Percentiles rank a stretch among this genome's conserved stretches.
These are phyloP conservation scores for Thelaira solivaga DNA, from an alignment of 2,888 invertebrate species.

Conservation along the genomic window DNA sequence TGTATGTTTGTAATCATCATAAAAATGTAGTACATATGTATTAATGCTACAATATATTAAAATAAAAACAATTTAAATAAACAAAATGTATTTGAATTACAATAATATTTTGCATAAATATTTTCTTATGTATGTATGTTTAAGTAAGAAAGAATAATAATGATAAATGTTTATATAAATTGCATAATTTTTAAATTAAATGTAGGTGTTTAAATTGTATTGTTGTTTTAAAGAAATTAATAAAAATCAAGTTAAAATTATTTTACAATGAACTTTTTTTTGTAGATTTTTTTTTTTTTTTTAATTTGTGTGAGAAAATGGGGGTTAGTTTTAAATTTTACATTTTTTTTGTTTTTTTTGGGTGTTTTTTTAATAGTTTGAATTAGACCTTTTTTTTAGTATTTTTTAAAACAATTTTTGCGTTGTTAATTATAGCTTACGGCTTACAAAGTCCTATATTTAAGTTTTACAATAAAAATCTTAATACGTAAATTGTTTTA, in stretches of 20 bases:
- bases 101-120: slow-evolving; percentile 59
- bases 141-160: slow-evolving; percentile 44
- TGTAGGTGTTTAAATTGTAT: slow-evolving; percentile 21
- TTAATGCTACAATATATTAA: slow-evolving; percentile 63
- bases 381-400: slow-evolving; percentile 30
- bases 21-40: slow-evolving; percentile 66
- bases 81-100: slow-evolving; percentile 44
- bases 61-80: slow-evolving; percentile 59
- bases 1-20: slow-evolving; percentile 67
- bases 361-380: slow-evolving; percentile 51
- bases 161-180: slow-evolving; percentile 53
- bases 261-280: slow-evolving; percentile 2
- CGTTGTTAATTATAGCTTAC: slow-evolving; percentile 62
- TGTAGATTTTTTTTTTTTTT: slow-evolving; percentile 1
- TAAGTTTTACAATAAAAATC: slow-evolving; percentile 62
- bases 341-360: slow-evolving; percentile 55
- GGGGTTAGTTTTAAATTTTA: slow-evolving; percentile 55
- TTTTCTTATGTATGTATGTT: slow-evolving; percentile 19
- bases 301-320: slow-evolving; percentile 34
- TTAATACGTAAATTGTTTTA: slow-evolving; percentile 61
- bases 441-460: slow-evolving; percentile 55
- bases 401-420: slow-evolving; percentile 47
- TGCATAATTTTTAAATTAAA: slow-evolving; percentile 37
- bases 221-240: slow-evolving; percentile 47
- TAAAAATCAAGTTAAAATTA: slow-evolving; percentile 43